Conservation (phyloP, 2,113 vertebrate genomes). For the Podarcis raffonei region DNA sequence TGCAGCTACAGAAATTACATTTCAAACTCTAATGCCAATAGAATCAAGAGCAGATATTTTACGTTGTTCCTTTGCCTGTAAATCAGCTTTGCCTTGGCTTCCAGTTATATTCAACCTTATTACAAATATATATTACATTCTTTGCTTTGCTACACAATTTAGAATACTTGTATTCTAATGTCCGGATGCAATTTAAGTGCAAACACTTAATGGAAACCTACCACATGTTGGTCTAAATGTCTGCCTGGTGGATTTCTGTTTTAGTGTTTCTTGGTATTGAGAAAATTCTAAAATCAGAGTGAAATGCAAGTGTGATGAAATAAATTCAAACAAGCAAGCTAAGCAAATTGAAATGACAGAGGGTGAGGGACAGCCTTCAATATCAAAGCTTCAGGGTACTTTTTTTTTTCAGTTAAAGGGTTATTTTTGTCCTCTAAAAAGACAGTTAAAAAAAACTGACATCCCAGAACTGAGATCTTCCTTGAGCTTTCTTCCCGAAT, state of each 20-base stretch:
- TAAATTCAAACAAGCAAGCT: neutral
- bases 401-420: constrained; percentile 47
- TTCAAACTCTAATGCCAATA: constrained; percentile 28
- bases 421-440: constrained; percentile 6
- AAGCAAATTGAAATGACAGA: constrained; percentile 26
- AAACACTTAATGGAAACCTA: constrained; percentile 37
- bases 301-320: neutral
- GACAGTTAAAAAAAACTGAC: constrained; percentile 47
- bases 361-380: neutral
- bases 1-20: constrained; percentile 12
- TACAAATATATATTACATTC: constrained; percentile 54
- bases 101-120: constrained; percentile 68
- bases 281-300: neutral
- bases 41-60: constrained; percentile 25
- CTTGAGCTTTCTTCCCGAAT: constrained; percentile 15
- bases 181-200: constrained; percentile 48
- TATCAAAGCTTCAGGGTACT: constrained; percentile 21
- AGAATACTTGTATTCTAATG: constrained; percentile 56
- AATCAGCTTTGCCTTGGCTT: constrained; percentile 71
- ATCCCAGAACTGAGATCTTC: constrained; percentile 12
- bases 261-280: fast-evolving
- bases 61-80: constrained; percentile 58
- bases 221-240: neutral
- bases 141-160: constrained; percentile 41
- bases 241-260: neutral